Evolutionary conservation across 2,888 invertebrate species (phyloP).

Genomic region (Oscheius myriophilus): DNA sequence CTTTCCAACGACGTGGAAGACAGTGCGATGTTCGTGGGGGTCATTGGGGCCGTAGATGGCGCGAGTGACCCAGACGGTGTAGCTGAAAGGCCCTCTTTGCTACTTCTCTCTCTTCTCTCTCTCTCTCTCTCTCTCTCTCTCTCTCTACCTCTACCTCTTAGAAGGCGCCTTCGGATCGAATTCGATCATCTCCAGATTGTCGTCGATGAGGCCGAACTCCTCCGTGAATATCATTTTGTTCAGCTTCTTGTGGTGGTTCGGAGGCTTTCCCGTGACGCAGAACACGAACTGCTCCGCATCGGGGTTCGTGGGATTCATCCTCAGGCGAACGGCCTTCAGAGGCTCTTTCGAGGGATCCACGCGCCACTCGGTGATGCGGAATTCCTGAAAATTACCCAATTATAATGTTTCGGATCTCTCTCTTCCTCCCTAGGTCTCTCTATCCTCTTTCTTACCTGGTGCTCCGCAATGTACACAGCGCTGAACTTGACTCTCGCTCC

Average conservation of each 20-base stretch:
- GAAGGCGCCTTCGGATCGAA: not conserved
- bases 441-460: too few species aligned
- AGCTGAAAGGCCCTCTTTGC: not conserved
- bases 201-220: constrained; percentile 23
- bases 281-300: constrained; percentile 11
- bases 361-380: too few species aligned
- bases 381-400: too few species aligned
- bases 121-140: too few species aligned
- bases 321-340: not conserved
- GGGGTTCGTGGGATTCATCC: not conserved
- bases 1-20: constrained; percentile 12
- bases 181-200: constrained; percentile 6
- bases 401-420: too few species aligned
- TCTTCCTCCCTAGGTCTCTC: too few species aligned
- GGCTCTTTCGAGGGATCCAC: too few species aligned
- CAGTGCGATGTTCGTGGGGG: not conserved
- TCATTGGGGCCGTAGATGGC: not conserved
- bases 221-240: constrained; percentile 22
- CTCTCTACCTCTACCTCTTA: too few species aligned
- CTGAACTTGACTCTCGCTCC: too few species aligned
- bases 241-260: not conserved
- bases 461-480: too few species aligned
- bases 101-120: too few species aligned
- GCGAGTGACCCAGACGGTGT: constrained; percentile 14
- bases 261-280: not conserved